Conservation (phyloP, 2,113 vertebrate species). For the Sprattus sprattus region DNA sequence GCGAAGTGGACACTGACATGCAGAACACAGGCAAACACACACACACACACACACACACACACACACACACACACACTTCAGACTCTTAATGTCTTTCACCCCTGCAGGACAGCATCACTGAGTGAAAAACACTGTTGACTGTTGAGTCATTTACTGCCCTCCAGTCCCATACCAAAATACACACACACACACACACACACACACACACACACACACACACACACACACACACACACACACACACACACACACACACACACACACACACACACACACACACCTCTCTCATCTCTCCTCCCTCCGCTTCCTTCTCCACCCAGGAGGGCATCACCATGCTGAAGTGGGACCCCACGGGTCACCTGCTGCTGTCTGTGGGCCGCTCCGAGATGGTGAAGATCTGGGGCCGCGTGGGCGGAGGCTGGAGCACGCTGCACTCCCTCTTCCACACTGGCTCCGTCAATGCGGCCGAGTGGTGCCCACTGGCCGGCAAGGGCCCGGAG, state of each 20-base stretch:
- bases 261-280: not conserved
- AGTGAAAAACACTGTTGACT: too few relatives aligned
- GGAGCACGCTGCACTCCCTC: constrained; percentile 72
- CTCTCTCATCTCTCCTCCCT: not conserved
- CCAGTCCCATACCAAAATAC: too few relatives aligned
- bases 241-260: constrained; percentile 11
- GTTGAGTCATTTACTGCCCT: too few relatives aligned
- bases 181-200: too few relatives aligned
- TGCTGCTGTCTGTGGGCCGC: constrained; percentile 71
- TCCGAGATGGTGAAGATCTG: constrained; percentile 73
- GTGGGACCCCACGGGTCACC: constrained; percentile 78
- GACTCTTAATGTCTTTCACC: not conserved
- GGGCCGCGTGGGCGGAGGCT: constrained; percentile 60
- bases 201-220: constrained; percentile 4
- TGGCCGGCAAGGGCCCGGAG: constrained; percentile 66
- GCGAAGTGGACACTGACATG: not conserved
- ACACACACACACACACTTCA: not conserved
- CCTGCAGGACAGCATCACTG: not conserved
- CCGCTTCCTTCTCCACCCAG: constrained; percentile 43
- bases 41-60: constrained; percentile 4
- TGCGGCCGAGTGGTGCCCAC: constrained; percentile 71
- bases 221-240: constrained; percentile 20
- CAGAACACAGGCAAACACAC: not conserved
- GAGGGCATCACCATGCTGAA: constrained; percentile 67
- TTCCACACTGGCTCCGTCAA: constrained; percentile 67